Conservation (phyloP, 2,797 vertebrate species). For the Ctenosaura bakeri region DNA sequence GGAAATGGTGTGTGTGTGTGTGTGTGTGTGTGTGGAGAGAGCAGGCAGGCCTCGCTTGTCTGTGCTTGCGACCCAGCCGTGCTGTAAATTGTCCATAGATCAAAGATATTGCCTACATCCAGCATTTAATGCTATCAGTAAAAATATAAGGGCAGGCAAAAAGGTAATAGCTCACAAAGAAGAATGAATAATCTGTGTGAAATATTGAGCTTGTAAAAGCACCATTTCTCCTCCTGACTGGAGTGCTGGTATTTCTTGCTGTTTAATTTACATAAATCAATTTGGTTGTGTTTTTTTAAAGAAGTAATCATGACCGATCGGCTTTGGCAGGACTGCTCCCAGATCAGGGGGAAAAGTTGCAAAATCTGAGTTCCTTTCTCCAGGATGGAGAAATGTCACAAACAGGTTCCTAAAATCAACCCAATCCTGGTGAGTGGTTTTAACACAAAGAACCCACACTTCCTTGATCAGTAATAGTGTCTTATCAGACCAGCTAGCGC, state of each 20-base stretch:
- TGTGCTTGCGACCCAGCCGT: conserved; percentile 28
- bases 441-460: no score
- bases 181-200: conserved; percentile 75
- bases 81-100: conserved; percentile 70
- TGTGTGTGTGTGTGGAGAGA: background rate
- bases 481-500: no score
- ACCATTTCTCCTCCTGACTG: conserved; percentile 70
- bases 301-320: conserved; percentile 50
- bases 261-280: conserved; percentile 77
- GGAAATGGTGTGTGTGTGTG: no score
- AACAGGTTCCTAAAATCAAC: background rate
- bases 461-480: no score
- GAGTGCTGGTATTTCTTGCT: conserved; percentile 66
- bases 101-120: conserved; percentile 67
- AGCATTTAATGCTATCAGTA: conserved; percentile 72
- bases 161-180: conserved; percentile 65
- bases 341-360: background rate
- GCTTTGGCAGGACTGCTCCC: conserved; percentile 43
- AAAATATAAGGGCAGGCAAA: conserved; percentile 69
- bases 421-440: no score
- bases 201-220: conserved; percentile 72
- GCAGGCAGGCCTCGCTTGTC: conserved; percentile 28
- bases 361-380: background rate
- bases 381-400: background rate
- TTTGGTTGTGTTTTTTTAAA: conserved; percentile 40